Conservation (phyloP, 2,888 invertebrate species). For the Lottia gigantea region DNA sequence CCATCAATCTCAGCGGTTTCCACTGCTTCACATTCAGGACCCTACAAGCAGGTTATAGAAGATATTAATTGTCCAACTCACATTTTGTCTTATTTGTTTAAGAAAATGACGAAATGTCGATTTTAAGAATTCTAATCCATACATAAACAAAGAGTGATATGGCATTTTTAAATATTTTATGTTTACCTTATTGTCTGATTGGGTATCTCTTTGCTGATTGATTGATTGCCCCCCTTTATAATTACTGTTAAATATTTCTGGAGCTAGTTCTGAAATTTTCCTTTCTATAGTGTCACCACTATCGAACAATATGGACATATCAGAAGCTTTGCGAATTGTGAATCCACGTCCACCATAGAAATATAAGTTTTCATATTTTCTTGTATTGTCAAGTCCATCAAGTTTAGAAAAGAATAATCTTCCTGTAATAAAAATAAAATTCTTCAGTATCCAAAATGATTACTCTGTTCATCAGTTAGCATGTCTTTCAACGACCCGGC, state of each 20-base stretch:
- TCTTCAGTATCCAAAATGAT: too few relatives aligned
- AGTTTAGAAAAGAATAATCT: constrained; percentile 22
- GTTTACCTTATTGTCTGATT: constrained; percentile 22
- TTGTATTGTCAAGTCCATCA: neutral
- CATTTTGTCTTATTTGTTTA: too few relatives aligned
- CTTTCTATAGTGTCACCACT: constrained; percentile 23
- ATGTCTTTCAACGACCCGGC: too few relatives aligned
- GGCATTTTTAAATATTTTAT: too few relatives aligned
- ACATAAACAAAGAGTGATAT: too few relatives aligned
- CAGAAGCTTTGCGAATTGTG: constrained; percentile 23
- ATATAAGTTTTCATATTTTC: constrained; percentile 20
- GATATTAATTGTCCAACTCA: too few relatives aligned
- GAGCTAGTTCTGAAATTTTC: neutral
- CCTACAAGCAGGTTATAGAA: constrained; percentile 29
- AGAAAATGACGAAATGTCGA: too few relatives aligned
- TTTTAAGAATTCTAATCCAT: too few relatives aligned
- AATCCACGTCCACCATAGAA: constrained; percentile 28
- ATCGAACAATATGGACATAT: constrained; percentile 28
- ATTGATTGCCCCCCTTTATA: neutral
- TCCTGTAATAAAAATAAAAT: constrained; percentile 11
- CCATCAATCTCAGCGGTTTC: constrained; percentile 39
- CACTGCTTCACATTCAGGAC: constrained; percentile 48
- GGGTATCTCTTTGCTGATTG: neutral
- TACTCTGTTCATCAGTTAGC: too few relatives aligned
- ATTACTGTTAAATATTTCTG: constrained; percentile 1